Base-by-base conservation (phyloP, 92 coral and sea anemone species). In the Epizoanthus scotinus region DNA sequence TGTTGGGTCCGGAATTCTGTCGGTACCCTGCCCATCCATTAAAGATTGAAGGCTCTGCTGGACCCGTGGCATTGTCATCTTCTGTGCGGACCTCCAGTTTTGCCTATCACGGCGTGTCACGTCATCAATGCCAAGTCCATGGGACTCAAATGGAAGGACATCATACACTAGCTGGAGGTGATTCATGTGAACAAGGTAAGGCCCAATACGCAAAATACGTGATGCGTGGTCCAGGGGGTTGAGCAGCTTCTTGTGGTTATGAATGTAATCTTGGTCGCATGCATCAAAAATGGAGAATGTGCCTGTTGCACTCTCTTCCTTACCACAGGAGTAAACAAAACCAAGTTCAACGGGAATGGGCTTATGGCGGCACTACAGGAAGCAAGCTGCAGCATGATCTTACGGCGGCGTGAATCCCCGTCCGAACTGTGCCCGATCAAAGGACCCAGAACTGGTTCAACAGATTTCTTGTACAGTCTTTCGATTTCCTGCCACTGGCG, bases 261-360 rank as follows among this genome's bases (percentile, higher is more conserved):
- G 90, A 17, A 86, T 82, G 58, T 61, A 53, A 60, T 87, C 87
- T 84, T 87, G 87, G 81, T 87, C 90, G 19, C 91, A 53, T 15
- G 78, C 2, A 63, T 87, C 82, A 15, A 27, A 42, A 78, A 63
- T 59, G 63, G 53, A 24, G 83, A 36, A 7, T 36, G 42, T 36
- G 42, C 84, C 65, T 28, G 26, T 21, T 64, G 38, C 84, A 21
- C 52, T 26, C 55, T 63, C 84, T 58, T 66, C 74, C 77, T 80
- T 80, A 50, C 77, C 19, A 67, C 84, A 78, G 29, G 83, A 44
- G n/a, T 62, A 63, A 42, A 63, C 84, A 55, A 81, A 54, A 7
- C 84, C 78, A 3, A 52, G 78, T 63, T 81, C n/a, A 25, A 50
- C 14, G 29, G 79, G 79, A 36, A 82, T 60, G 17, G 71, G 79